Evolutionary conservation across 2,113 vertebrate genomes (phyloP).

Genomic region (Pelobates fuscus): DNA sequence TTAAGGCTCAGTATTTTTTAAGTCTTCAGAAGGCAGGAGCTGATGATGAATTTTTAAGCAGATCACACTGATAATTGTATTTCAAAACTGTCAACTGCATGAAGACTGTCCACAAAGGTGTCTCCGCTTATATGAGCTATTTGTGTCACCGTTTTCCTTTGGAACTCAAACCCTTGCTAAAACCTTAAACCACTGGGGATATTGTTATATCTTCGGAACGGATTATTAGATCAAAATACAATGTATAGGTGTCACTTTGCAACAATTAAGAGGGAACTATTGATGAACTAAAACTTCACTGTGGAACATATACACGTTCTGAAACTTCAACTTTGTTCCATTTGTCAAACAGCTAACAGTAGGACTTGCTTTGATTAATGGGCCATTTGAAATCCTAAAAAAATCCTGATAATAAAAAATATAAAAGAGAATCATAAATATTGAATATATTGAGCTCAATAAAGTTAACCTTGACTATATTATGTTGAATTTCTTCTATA

Average conservation of each 20-base stretch:
- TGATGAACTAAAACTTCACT: constrained; percentile 86
- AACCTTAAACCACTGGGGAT: constrained; percentile 82
- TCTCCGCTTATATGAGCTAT: constrained; percentile 78
- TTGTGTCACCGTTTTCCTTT: constrained; percentile 75
- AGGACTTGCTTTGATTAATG: constrained; percentile 94
- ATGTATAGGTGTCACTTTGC: constrained; percentile 88
- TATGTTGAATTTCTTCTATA: constrained; percentile 71
- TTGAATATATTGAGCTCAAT: constrained; percentile 71
- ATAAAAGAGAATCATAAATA: constrained; percentile 77
- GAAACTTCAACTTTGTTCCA: constrained; percentile 63
- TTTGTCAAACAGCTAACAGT: constrained; percentile 80
- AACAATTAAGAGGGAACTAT: constrained; percentile 87
- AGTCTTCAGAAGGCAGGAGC: constrained; percentile 80
- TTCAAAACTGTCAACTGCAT: constrained; percentile 88
- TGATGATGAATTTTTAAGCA: constrained; percentile 93
- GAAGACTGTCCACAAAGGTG: constrained; percentile 82
- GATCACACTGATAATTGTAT: constrained; percentile 97
- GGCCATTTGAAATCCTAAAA: constrained; percentile 75
- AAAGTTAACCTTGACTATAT: constrained; percentile 77
- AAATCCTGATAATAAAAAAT: constrained; percentile 75
- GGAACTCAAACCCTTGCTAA: constrained; percentile 77
- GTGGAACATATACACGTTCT: constrained; percentile 45
- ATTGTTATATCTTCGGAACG: constrained; percentile 80
- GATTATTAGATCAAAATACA: constrained; percentile 90
- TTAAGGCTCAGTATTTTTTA: constrained; percentile 68